A percentile compares a stretch with the other conserved stretches of the same genome.
Conservation (phyloP, 2,797 vertebrate genomes). For the Pseudochirops cupreus region DNA sequence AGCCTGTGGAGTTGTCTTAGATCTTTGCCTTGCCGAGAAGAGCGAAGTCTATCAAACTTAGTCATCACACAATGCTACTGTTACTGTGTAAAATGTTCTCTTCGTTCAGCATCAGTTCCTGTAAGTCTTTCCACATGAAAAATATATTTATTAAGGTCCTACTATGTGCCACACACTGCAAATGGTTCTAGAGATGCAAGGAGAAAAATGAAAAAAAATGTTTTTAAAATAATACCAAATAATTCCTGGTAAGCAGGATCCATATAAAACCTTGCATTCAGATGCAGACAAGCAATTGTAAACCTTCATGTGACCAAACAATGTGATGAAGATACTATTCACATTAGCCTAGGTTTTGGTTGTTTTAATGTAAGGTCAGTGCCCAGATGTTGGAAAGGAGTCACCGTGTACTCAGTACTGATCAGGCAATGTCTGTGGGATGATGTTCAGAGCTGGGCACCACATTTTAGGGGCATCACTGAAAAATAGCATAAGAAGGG, state of each 20-base stretch:
- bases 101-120: no score
- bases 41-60: no score
- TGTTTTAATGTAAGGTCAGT: background rate
- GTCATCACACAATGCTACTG: no score
- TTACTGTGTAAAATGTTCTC: no score
- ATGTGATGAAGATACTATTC: background rate
- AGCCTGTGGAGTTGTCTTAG: no score
- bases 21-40: no score
- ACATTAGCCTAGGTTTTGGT: background rate
- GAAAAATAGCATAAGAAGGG: no score
- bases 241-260: background rate
- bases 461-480: background rate
- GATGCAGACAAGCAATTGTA: background rate
- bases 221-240: background rate
- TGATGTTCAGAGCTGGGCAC: background rate
- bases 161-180: background rate
- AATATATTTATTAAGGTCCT: background rate
- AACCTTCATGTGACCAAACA: background rate
- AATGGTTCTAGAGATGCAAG: background rate
- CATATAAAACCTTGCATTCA: background rate
- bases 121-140: background rate
- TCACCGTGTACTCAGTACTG: background rate
- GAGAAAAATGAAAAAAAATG: background rate
- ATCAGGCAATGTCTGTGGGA: background rate
- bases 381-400: background rate